Base-by-base conservation (phyloP, 1,140 invertebrate genomes). In the Drosophila mojavensis region DNA sequence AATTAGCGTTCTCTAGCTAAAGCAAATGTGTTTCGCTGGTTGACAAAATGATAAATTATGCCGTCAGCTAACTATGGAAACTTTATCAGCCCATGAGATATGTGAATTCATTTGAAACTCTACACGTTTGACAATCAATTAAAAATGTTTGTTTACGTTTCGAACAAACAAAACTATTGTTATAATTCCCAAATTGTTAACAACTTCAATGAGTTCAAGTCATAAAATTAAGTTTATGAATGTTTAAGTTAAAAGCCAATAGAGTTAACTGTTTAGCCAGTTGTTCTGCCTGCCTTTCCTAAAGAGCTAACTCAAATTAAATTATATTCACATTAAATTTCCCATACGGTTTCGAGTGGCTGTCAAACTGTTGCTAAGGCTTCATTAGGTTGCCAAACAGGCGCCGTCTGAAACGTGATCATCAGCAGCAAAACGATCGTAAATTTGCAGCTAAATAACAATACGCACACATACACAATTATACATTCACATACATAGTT, bases 381-480 rank as follows among this genome's bases (percentile, higher is more conserved):
- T 59, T 60, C 63, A 72, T 72, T 72, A 30, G 30, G 39, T 60
- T 72, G 69, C 69, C 24, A 58, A 60, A 54, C 69, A 67, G 63
- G 69, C 69, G 63, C 47, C n/a, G 15, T 41, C 7, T 20, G 53
- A 48, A 59, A 60, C 56, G 70, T 68, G 64, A 61, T 68, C 64
- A 68, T 47, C 30, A 48, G 17, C 51, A 55, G 26, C 11, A 36
- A 65, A 60, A 39, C 36, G 20, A 71, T 50, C 68, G 62, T 71
- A 71, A 71, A 71, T 50, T 55, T 39, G 36, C 11, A 72, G 66
- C 48, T 50, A 55, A 56, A 33, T 33, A 56, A 66, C 45, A 59
- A 15, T 41, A 43, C 36, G 26, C 24, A 30, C 56, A 60, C 26
- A 11, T 11, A 56, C 33, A 39, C 20, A 24, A 3, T 3, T 24